Conservation (phyloP, 2,113 vertebrate genomes). For the Anoura caudifer region DNA sequence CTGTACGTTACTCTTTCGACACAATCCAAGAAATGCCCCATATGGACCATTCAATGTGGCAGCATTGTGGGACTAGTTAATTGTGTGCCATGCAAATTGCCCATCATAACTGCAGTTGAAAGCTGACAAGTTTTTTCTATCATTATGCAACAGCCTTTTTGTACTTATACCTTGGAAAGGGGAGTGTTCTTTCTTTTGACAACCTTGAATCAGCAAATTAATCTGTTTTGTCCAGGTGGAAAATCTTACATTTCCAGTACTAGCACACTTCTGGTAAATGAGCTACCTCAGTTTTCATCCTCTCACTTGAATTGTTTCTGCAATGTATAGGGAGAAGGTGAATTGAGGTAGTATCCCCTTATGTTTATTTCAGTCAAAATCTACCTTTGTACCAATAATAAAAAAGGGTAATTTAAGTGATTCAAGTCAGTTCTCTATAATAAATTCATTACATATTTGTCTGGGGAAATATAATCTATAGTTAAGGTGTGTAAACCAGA, state of each 20-base stretch:
- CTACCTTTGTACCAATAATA: background rate
- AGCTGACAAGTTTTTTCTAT: background rate
- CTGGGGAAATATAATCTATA: background rate
- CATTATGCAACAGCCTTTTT: background rate
- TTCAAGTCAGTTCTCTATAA: background rate
- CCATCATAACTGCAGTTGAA: background rate
- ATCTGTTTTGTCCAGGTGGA: background rate
- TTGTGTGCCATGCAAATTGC: background rate
- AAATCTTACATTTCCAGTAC: background rate
- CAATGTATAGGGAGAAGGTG: background rate
- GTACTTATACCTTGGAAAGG: background rate
- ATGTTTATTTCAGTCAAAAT: background rate
- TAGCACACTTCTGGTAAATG: background rate
- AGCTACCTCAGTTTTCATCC: background rate
- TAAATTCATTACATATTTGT: background rate
- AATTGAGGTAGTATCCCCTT: background rate
- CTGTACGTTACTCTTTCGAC: no score
- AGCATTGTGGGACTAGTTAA: background rate
- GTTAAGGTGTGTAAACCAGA: background rate
- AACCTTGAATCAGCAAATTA: background rate
- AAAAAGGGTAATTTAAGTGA: background rate
- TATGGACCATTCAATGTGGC: accelerated
- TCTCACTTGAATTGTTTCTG: background rate
- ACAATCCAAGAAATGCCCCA: no score
- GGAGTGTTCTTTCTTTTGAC: background rate